phyloP scores from a whole-genome alignment of 2,113 vertebrate genomes.

The Micronycteris hirsuta region DNA sequence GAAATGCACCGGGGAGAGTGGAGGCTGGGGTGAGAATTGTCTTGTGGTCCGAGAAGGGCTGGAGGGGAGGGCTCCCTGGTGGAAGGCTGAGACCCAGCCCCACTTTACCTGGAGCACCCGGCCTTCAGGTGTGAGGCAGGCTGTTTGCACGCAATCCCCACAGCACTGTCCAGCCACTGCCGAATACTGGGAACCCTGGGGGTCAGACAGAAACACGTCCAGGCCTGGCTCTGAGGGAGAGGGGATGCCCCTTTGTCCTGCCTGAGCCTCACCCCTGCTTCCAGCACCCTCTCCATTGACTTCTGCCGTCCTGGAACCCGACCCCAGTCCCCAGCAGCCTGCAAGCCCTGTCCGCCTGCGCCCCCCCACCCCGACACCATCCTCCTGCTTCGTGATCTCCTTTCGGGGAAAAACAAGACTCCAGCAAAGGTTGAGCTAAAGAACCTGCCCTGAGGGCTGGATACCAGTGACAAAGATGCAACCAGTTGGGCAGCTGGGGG shows the following conservation, averaged over 20 bases:
- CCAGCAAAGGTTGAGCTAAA: neutral
- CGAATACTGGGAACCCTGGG: slow-evolving; percentile 83
- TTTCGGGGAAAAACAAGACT: neutral
- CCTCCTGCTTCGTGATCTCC: neutral
- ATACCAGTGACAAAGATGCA: accelerated
- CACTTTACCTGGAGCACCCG: slow-evolving; percentile 54
- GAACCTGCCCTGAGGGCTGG: neutral
- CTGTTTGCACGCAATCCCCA: slow-evolving; percentile 82
- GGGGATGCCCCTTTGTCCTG: neutral
- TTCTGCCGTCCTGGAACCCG: neutral
- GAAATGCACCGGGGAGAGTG: neutral
- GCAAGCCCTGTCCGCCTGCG: neutral
- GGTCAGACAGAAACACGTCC: neutral
- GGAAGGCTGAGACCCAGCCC: neutral
- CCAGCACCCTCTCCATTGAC: neutral
- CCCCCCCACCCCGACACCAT: accelerated
- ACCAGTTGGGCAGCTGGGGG: neutral
- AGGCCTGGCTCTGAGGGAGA: neutral
- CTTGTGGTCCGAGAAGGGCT: accelerated
- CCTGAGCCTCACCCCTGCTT: neutral
- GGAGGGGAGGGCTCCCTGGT: neutral
- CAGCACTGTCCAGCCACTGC: slow-evolving; percentile 81
- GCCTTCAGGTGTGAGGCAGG: slow-evolving; percentile 71
- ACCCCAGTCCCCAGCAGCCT: neutral
- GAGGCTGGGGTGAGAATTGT: accelerated